Evolutionary conservation across 2,888 invertebrate genomes (phyloP), one percentile per base, ranked within the genome.

Genomic region (Crioceris asparagi): DNA sequence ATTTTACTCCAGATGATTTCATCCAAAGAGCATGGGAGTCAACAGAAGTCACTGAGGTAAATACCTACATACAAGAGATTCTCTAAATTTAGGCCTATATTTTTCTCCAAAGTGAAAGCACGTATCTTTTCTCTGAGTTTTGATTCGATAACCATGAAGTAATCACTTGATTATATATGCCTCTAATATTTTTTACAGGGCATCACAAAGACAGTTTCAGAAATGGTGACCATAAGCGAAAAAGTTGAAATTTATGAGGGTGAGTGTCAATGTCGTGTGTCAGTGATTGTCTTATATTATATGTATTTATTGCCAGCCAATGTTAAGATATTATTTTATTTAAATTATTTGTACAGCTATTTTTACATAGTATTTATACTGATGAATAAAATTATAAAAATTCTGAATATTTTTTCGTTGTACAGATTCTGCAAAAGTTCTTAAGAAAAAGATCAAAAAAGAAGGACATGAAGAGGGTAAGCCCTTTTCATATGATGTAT

Each of bases 1-100:
- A 83, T 53, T 84, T 88, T 56, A 77, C 76, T 41, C 84, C 84
- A 2, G 83, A 86, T 64, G 88, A 88, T 64, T 88, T 88, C 59
- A 77, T 79, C 44, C 76, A 81, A 29, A 75, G 79, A 41, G 78
- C 81, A 55, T 87, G 87, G 86, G 86, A 86, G 69, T 70, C 75
- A 44, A 74, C 75, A 50, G 79, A 79, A 65, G 72, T 75, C 32
- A 66, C 69, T 42, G 75, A 79, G 73, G 80, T 82, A 62, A 58
- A 45, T 51, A 32, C n/a, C n/a, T n/a, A n/a, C n/a, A n/a, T n/a
- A n/a, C n/a, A n/a, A n/a, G n/a, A n/a, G n/a, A n/a, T n/a, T n/a
- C n/a, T n/a, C n/a, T n/a, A n/a, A n/a, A n/a, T n/a, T n/a, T n/a
- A n/a, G n/a, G n/a, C n/a, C n/a, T n/a, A n/a, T n/a, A n/a, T n/a